Base-by-base conservation (phyloP, 1,140 invertebrate genomes). In the Drosophila lacteicornis region DNA sequence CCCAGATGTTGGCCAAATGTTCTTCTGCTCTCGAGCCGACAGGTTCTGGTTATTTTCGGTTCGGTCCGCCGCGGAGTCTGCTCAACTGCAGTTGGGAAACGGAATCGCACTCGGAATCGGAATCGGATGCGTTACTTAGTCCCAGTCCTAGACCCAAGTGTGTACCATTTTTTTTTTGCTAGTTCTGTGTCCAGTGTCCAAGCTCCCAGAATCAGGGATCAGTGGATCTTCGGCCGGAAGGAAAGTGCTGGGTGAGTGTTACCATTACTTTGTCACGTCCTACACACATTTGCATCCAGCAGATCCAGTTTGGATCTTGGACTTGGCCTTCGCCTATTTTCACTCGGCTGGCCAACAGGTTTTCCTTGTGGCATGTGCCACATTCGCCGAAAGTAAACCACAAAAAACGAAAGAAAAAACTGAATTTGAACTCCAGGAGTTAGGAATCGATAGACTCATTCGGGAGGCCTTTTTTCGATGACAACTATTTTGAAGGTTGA, bases 281-380 rank as follows among this genome's bases (percentile, higher is more conserved):
- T 36, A 33, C 50, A 17, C 19, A 17, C 17, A 69, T 58, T 69
- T 65, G 51, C 50, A 62, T 49, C 46, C 62, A 11, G 46, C 43
- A 68, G 56, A 43, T 74, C 57, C 68, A 55, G 63, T 79, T 70
- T 75, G 9, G 27, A 40, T 55, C 69, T 77, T 53, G 19, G 30
- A 58, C 69, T 83, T 87, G 83, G 83, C 83, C 76, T 86, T 86
- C 83, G 83, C 82, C 79, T 76, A 86, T 80, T 87, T 87, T 76
- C 40, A 84, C 46, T 63, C 50, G 9, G 25, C 36, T 57, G 47
- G 61, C 57, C 53, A 86, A 77, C 69, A 73, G 60, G 79, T 79
- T 78, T 79, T 70, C 77, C 49, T 79, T 66, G 71, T 87, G 70
- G 62, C 79, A 68, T 86, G 75, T 87, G 79, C 82, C 83, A 80